phyloP scores from a whole-genome alignment of 2,797 vertebrate species.

The Sphenopsis melanotis region DNA sequence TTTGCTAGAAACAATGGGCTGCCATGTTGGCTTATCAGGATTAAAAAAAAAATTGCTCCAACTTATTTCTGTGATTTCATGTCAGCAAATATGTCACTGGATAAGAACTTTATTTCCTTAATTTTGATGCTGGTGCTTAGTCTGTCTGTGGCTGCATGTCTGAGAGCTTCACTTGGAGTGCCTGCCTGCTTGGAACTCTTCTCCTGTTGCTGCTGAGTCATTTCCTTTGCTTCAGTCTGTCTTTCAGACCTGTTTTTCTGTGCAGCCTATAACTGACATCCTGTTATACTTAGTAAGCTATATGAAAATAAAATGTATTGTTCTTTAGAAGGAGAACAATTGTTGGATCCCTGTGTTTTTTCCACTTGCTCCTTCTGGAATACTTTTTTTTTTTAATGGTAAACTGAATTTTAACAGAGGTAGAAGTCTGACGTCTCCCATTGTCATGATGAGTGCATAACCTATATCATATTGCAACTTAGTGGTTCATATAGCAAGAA shows the following conservation, averaged over 20 bases:
- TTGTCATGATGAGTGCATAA: neutral
- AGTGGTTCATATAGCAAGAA: neutral
- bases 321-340: neutral
- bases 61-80: neutral
- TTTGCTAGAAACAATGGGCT: neutral
- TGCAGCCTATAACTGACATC: conserved; percentile 58
- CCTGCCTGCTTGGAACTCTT: neutral
- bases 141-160: neutral
- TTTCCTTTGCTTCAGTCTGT: conserved; percentile 44
- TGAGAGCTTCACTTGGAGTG: conserved; percentile 20
- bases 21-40: neutral
- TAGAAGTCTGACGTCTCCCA: neutral
- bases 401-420: neutral
- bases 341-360: neutral
- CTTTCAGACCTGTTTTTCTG: conserved; percentile 53
- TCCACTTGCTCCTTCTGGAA: neutral
- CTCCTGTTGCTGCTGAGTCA: conserved; percentile 50
- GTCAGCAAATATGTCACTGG: neutral
- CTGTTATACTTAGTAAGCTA: conserved; percentile 40
- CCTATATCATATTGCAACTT: neutral
- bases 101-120: neutral
- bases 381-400: neutral
- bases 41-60: neutral
- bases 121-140: neutral
- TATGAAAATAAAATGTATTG: conserved; percentile 52